These are phyloP conservation scores for Cassiopea xamachana DNA, from an alignment of 30 jellyfish, hydroid and myxozoan species.

Conservation along the genomic window DNA sequence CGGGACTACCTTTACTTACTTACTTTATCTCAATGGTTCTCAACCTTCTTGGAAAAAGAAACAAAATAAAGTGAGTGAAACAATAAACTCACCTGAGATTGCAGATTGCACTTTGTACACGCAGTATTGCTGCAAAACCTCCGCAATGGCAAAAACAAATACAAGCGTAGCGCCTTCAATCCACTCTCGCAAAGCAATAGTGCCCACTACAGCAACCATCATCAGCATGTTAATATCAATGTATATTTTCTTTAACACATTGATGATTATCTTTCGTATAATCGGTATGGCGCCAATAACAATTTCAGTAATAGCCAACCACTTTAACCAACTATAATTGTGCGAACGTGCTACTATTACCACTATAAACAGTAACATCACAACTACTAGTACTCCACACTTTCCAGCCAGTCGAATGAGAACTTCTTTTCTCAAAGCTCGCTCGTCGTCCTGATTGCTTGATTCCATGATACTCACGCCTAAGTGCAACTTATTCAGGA, in stretches of 20 bases:
- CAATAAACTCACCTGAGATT: slow-evolving; percentile 69
- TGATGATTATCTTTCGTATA: slow-evolving; percentile 55
- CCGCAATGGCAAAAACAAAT: slow-evolving; percentile 88
- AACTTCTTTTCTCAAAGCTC: slow-evolving; percentile 8
- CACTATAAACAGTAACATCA: slow-evolving; percentile 45
- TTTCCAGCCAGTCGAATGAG: slow-evolving; percentile 35
- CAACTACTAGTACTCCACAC: slow-evolving; percentile 12
- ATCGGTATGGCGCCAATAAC: slow-evolving; percentile 75
- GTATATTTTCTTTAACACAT: slow-evolving; percentile 63
- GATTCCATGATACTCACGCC: slow-evolving; percentile 88
- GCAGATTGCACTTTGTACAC: slow-evolving; percentile 69
- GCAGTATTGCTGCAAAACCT: slow-evolving; percentile 67
- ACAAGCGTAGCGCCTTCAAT: slow-evolving; percentile 81
- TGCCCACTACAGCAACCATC: slow-evolving; percentile 90
- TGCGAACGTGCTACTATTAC: slow-evolving; percentile 50
- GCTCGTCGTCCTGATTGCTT: slow-evolving; percentile 51
- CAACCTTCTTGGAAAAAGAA: too few species aligned
- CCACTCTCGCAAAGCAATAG: slow-evolving; percentile 79
- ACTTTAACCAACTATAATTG: slow-evolving; percentile 26
- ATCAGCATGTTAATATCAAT: slow-evolving; percentile 77
- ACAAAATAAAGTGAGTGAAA: too few species aligned
- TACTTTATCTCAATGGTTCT: too few species aligned
- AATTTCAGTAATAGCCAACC: slow-evolving; percentile 76
- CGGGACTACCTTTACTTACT: too few species aligned
- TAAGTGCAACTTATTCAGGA: slow-evolving; percentile 71